phyloP scores from a whole-genome alignment of 2,888 invertebrate genomes.

The Sphaerophoria rueppellii region DNA sequence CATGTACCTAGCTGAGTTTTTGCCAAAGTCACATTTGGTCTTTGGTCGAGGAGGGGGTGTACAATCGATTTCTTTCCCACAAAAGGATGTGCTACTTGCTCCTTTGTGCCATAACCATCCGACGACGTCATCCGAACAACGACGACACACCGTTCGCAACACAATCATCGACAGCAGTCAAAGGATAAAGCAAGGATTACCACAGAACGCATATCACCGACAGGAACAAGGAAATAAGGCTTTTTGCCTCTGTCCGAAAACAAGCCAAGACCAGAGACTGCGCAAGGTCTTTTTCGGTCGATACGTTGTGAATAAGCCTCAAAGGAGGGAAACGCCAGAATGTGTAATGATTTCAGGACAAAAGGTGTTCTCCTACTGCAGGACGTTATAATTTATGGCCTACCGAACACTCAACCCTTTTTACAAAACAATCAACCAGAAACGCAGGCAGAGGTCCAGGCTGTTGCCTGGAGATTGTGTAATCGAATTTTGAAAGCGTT shows the following conservation, averaged over 20 bases:
- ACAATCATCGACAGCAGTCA: conserved; percentile 62
- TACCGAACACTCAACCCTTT: conserved; percentile 13
- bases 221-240: conserved; percentile 69
- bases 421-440: conserved; percentile 50
- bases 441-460: conserved; percentile 3
- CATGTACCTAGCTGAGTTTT: conserved; percentile 33
- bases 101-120: background rate
- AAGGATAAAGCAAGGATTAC: conserved; percentile 64
- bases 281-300: conserved; percentile 50
- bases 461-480: conserved; percentile 1
- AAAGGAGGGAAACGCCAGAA: conserved; percentile 2
- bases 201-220: conserved; percentile 59
- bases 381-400: conserved; percentile 60
- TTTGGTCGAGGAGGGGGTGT: conserved; percentile 39
- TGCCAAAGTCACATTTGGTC: conserved; percentile 65
- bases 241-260: conserved; percentile 28
- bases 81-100: background rate
- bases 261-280: conserved; percentile 53
- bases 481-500: conserved; percentile 43
- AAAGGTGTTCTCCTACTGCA: conserved; percentile 58
- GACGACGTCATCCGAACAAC: too few species aligned
- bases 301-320: conserved; percentile 28
- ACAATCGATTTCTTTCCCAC: conserved; percentile 52
- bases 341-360: conserved; percentile 48
- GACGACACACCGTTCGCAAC: conserved; percentile 12